A percentile compares a stretch with the other conserved stretches of the same genome.
Evolutionary conservation across 2,888 invertebrate genomes (phyloP).

Genomic region (Leptura quadrifasciata): DNA sequence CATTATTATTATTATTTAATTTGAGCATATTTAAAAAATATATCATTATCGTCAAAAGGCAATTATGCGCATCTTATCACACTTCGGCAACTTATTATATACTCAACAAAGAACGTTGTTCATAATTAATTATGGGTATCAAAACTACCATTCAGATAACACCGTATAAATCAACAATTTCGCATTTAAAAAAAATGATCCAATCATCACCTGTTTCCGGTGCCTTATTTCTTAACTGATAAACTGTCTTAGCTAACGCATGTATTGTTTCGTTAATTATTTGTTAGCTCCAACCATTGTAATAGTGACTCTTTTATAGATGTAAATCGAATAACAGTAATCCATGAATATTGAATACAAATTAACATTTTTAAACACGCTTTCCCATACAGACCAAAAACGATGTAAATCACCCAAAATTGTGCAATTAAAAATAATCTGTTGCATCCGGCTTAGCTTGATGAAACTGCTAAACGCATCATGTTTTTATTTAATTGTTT

Average conservation of each 20-base stretch:
- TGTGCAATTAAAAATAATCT: slow-evolving; percentile 43
- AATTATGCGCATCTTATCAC: neutral
- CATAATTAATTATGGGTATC: neutral
- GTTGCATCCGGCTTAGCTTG: slow-evolving; percentile 34
- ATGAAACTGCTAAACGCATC: slow-evolving; percentile 40
- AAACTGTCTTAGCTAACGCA: neutral
- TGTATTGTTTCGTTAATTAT: slow-evolving; percentile 30
- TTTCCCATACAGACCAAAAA: slow-evolving; percentile 27
- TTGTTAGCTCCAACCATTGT: slow-evolving; percentile 13
- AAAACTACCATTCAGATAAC: neutral
- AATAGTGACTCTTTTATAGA: slow-evolving; percentile 18
- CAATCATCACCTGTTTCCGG: slow-evolving; percentile 38
- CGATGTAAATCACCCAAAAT: slow-evolving; percentile 39
- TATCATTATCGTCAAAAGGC: no score
- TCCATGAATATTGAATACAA: slow-evolving; percentile 20
- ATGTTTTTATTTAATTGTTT: slow-evolving; percentile 46
- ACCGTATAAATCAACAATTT: slow-evolving; percentile 5
- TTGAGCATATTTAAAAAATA: no score
- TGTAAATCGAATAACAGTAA: slow-evolving; percentile 8
- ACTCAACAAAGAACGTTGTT: neutral
- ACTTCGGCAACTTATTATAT: neutral
- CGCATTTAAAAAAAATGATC: slow-evolving; percentile 18
- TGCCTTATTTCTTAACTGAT: slow-evolving; percentile 13
- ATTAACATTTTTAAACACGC: slow-evolving; percentile 38
- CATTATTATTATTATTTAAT: no score